phyloP scores from a whole-genome alignment of 2,797 vertebrate genomes.

The Pipistrellus pipistrellus region DNA sequence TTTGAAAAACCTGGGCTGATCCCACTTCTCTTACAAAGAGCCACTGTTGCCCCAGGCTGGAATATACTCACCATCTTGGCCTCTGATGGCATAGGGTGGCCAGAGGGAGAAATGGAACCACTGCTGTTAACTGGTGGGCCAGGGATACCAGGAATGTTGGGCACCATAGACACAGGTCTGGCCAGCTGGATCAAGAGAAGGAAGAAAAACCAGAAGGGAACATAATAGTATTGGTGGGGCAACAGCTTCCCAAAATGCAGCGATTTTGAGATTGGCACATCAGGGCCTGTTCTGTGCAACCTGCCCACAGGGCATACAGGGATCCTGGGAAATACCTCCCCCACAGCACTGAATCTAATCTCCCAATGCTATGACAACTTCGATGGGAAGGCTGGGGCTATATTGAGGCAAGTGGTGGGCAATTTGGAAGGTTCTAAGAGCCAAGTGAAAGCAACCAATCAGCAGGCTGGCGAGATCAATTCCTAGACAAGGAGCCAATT shows the following conservation, averaged over 20 bases:
- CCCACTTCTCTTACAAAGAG: slow-evolving; percentile 41
- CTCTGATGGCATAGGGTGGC: slow-evolving; percentile 94
- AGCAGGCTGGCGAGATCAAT: slow-evolving; percentile 81
- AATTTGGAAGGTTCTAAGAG: slow-evolving; percentile 64
- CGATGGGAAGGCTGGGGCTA: slow-evolving; percentile 56
- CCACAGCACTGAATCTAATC: slow-evolving; percentile 22
- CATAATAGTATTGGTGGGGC: neutral
- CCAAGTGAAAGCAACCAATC: slow-evolving; percentile 84
- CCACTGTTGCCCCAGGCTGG: neutral
- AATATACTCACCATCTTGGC: slow-evolving; percentile 96
- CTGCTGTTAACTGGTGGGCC: slow-evolving; percentile 96
- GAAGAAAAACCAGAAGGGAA: neutral
- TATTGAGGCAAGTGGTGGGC: slow-evolving; percentile 60
- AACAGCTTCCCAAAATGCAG: neutral
- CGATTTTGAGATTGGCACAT: slow-evolving; percentile 28
- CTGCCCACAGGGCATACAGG: neutral
- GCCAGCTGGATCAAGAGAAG: slow-evolving; percentile 91
- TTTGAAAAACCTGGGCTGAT: slow-evolving; percentile 41
- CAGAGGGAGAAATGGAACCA: slow-evolving; percentile 95
- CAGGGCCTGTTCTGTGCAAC: slow-evolving; percentile 20
- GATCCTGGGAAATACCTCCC: slow-evolving; percentile 23
- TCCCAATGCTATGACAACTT: neutral
- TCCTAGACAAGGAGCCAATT: slow-evolving; percentile 83
- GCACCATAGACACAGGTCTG: slow-evolving; percentile 96
- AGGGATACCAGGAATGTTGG: slow-evolving; percentile 98